phyloP scores from a whole-genome alignment of 1,140 invertebrate genomes.

The Aplysia californica region DNA sequence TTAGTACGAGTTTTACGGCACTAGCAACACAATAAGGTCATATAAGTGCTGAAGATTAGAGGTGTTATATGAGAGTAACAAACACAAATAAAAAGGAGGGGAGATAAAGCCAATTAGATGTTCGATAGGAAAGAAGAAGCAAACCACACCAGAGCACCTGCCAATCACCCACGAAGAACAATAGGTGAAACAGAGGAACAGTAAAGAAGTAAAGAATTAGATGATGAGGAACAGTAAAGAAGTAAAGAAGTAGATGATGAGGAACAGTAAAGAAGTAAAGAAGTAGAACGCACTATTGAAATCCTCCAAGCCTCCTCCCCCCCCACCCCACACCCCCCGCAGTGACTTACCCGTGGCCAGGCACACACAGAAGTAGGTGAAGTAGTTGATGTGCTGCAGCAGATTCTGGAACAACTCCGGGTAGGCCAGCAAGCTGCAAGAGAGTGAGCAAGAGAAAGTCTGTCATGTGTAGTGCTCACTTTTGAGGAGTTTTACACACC shows the following conservation, averaged over 20 bases:
- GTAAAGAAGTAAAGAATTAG: neutral
- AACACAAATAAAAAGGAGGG: too few species aligned
- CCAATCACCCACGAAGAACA: neutral
- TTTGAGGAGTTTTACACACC: too few species aligned
- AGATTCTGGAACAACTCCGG: conserved; percentile 51
- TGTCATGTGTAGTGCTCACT: too few species aligned
- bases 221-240: neutral
- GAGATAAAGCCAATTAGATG: too few species aligned
- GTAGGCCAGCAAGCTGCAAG: too few species aligned
- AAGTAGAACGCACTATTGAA: neutral
- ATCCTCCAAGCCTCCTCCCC: too few species aligned
- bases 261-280: neutral
- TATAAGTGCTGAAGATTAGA: neutral
- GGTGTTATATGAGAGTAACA: too few species aligned
- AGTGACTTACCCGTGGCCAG: conserved; percentile 51
- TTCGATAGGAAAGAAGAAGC: too few species aligned
- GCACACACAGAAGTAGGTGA: conserved; percentile 46
- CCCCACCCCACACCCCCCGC: too few species aligned
- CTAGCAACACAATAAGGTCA: neutral
- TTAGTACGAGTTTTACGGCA: too few species aligned
- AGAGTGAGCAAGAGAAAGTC: too few species aligned
- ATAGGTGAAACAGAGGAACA: neutral
- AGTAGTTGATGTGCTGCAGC: conserved; percentile 43
- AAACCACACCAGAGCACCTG: too few species aligned
- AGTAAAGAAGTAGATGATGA: neutral